Conservation (phyloP, 2,797 vertebrate species). For the Fistularia tabacaria region DNA sequence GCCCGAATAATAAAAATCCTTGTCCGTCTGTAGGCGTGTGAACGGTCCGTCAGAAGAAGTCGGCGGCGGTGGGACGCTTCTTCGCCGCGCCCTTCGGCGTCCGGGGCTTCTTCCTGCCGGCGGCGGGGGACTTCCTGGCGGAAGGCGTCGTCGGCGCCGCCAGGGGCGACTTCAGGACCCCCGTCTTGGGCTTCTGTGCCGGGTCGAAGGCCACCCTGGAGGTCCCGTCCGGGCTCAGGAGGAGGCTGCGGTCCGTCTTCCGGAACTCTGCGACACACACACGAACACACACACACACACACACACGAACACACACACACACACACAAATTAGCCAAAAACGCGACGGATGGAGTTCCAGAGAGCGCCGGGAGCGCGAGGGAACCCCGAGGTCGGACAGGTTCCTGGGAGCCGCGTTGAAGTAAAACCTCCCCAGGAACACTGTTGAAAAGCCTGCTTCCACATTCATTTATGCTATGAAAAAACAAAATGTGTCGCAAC, state of each 20-base stretch:
- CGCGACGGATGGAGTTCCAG: no score
- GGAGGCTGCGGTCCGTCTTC: conserved; percentile 86
- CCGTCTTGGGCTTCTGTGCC: conserved; percentile 81
- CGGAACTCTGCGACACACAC: conserved; percentile 91
- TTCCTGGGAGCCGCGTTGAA: no score
- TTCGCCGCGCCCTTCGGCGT: conserved; percentile 28
- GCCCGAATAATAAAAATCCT: neutral
- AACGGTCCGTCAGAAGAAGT: conserved; percentile 78
- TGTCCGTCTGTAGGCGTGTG: neutral
- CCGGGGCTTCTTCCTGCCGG: conserved; percentile 16
- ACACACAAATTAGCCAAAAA: no score
- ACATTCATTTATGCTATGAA: no score
- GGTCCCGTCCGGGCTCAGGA: conserved; percentile 84
- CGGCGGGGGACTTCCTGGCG: conserved; percentile 38
- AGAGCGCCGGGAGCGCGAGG: no score
- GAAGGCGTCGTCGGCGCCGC: conserved; percentile 12
- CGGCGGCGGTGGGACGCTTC: conserved; percentile 67
- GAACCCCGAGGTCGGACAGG: no score
- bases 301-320: no score
- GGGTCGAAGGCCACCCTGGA: conserved; percentile 92
- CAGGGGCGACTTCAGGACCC: conserved; percentile 83
- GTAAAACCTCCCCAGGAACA: no score
- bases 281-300: no score
- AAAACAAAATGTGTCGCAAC: no score
- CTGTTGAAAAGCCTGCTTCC: no score